A percentile compares a stretch with the other conserved stretches of the same genome.
Evolutionary conservation across 2,888 invertebrate species (phyloP).

Genomic region (Sympetrum striolatum): DNA sequence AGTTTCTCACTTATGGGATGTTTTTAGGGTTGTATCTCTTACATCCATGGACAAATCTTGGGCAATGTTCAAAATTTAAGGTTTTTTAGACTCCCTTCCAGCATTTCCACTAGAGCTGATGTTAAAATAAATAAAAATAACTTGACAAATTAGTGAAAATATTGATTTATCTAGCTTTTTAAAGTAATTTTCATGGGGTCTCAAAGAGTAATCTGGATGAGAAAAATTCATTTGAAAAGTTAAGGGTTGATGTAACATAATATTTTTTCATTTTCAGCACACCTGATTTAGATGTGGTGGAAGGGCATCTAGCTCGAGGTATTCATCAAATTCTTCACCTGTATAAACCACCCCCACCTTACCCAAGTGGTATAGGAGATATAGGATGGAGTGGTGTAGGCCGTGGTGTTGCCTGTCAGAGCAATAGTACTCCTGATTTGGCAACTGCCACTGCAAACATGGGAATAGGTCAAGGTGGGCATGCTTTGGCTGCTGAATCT

Average conservation of each 20-base stretch:
- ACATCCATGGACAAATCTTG: too few relatives aligned
- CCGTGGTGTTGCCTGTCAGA: slow-evolving; percentile 62
- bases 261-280: slow-evolving; percentile 49
- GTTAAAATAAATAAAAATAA: too few relatives aligned
- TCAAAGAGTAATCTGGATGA: too few relatives aligned
- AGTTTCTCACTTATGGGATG: too few relatives aligned
- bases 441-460: slow-evolving; percentile 59
- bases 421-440: slow-evolving; percentile 84
- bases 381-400: slow-evolving; percentile 9
- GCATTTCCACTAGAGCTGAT: too few relatives aligned
- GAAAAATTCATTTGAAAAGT: too few relatives aligned
- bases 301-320: slow-evolving; percentile 53
- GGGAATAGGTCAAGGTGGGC: neutral
- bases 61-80: too few relatives aligned
- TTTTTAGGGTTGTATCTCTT: too few relatives aligned
- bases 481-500: slow-evolving; percentile 7
- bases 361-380: slow-evolving; percentile 65
- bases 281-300: slow-evolving; percentile 52
- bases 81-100: too few relatives aligned
- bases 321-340: slow-evolving; percentile 67
- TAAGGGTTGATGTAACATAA: neutral
- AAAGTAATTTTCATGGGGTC: too few relatives aligned
- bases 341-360: slow-evolving; percentile 86
- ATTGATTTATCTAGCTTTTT: too few relatives aligned
- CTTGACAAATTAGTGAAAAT: too few relatives aligned